Evolutionary conservation across 2,888 invertebrate genomes (phyloP).

Genomic region (Didymodactylos carnosus): DNA sequence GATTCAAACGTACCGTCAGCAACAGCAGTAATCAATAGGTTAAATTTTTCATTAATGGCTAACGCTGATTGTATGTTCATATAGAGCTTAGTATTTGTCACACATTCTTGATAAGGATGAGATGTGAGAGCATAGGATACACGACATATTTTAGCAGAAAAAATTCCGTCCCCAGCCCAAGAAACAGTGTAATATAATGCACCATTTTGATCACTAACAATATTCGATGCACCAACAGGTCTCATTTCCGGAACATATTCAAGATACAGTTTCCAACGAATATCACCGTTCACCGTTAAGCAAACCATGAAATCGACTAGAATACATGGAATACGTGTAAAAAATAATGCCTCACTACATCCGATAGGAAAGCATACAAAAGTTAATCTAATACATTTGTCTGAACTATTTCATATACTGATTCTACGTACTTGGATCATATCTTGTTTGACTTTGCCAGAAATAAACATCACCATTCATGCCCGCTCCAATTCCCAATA

Average conservation of each 20-base stretch:
- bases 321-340: background rate
- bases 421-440: background rate
- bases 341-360: no score
- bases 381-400: no score
- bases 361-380: no score
- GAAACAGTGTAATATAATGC: background rate
- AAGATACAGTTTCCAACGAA: background rate
- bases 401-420: no score
- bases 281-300: background rate
- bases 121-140: background rate
- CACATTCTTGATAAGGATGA: background rate
- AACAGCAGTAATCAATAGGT: background rate
- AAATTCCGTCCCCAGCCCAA: background rate
- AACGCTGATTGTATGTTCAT: background rate
- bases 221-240: background rate
- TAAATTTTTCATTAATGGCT: background rate
- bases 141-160: background rate
- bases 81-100: background rate
- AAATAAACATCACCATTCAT: background rate
- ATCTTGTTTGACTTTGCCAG: background rate
- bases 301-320: background rate
- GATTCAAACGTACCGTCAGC: no score
- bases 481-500: background rate
- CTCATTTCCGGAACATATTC: background rate
- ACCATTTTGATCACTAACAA: background rate